Conservation (phyloP, 2,888 invertebrate species). For the Caenorhabditis wallacei region DNA sequence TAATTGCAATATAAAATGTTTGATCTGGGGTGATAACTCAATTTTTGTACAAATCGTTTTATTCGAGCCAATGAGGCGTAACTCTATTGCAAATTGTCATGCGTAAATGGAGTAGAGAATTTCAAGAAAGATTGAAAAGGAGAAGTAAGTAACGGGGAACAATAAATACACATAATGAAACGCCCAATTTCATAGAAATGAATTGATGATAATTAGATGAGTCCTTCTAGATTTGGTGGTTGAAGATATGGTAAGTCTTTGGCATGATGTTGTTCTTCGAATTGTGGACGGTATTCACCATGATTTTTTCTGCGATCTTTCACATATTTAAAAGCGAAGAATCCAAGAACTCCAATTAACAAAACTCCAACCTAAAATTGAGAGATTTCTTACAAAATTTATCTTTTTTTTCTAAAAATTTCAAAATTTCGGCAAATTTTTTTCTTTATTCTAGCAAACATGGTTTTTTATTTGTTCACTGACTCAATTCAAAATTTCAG, state of each 20-base stretch:
- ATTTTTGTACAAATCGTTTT: constrained; percentile 47
- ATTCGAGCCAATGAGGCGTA: constrained; percentile 21
- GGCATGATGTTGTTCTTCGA: constrained; percentile 80
- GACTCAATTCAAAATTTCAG: not conserved
- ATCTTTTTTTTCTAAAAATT: not conserved
- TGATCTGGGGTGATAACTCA: constrained; percentile 7
- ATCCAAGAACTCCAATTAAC: constrained; percentile 68
- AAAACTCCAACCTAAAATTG: constrained; percentile 72
- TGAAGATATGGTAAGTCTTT: constrained; percentile 80
- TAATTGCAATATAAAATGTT: constrained; percentile 1
- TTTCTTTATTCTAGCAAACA: not conserved
- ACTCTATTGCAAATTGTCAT: constrained; percentile 41
- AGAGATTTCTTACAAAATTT: not conserved
- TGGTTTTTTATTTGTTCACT: not conserved
- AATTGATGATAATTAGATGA: constrained; percentile 62
- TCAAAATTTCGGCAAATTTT: too few relatives aligned
- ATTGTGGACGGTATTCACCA: constrained; percentile 81
- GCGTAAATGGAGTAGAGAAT: constrained; percentile 19
- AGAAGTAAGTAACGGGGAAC: constrained; percentile 40
- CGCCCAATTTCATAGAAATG: constrained; percentile 40
- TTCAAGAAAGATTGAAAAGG: constrained; percentile 11
- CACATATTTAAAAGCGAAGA: constrained; percentile 73
- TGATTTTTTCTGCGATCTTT: constrained; percentile 78
- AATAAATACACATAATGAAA: constrained; percentile 61
- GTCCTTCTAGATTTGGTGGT: constrained; percentile 81